A percentile compares a stretch with the other conserved stretches of the same genome.
These are phyloP conservation scores for Corythucha ciliata DNA, from an alignment of 2,888 invertebrate genomes.

Conservation along the genomic window DNA sequence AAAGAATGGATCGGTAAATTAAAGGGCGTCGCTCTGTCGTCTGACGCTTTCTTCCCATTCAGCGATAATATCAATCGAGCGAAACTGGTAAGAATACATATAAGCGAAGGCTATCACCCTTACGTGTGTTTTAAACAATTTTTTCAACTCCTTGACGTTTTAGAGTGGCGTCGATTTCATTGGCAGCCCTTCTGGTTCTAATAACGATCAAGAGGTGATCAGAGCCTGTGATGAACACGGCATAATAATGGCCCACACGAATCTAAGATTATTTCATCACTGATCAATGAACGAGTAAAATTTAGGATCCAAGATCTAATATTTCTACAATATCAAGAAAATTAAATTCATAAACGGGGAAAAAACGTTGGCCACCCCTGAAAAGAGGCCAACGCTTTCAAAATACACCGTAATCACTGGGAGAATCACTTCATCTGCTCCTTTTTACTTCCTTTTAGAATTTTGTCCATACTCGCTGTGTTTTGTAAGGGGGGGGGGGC, in stretches of 20 bases:
- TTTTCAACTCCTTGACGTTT: conserved; percentile 36
- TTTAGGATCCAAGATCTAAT: too few relatives aligned
- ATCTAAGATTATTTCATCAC: conserved; percentile 88
- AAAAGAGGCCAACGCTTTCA: too few relatives aligned
- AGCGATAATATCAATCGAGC: conserved; percentile 94
- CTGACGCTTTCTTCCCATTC: conserved; percentile 98
- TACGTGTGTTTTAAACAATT: background rate
- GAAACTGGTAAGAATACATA: conserved; percentile 52
- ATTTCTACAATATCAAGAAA: too few relatives aligned
- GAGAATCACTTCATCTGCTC: too few relatives aligned
- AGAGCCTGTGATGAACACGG: conserved; percentile 86
- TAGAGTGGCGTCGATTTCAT: conserved; percentile 92
- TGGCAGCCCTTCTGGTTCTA: conserved; percentile 88
- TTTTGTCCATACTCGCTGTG: too few relatives aligned
- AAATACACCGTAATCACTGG: too few relatives aligned
- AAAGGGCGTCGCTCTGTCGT: conserved; percentile 73
- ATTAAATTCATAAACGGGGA: too few relatives aligned
- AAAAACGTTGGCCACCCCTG: too few relatives aligned
- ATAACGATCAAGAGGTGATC: conserved; percentile 81
- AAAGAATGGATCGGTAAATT: conserved; percentile 60
- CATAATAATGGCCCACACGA: conserved; percentile 80
- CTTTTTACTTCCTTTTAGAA: too few relatives aligned
- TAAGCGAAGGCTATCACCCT: background rate
- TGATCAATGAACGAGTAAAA: conserved; percentile 42
- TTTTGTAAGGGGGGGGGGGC: too few relatives aligned